Conservation (phyloP, 2,113 vertebrate genomes). For the Gnathonemus echidnorhynchus region DNA sequence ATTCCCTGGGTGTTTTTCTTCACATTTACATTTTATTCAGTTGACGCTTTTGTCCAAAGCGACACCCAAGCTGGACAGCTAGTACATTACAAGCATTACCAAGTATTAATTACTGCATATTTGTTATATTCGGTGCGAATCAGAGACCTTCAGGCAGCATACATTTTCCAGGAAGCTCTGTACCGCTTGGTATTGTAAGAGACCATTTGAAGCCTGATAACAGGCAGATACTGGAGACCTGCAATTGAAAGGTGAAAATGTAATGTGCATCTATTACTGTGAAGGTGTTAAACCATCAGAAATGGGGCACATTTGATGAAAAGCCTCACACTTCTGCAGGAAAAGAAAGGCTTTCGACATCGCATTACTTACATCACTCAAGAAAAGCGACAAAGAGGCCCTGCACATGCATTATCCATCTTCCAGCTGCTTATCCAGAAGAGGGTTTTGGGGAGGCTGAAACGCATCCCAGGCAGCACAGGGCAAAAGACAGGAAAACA, state of each 20-base stretch:
- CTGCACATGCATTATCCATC: not conserved
- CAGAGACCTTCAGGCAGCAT: not conserved
- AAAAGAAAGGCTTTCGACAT: not conserved
- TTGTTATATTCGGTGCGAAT: not conserved
- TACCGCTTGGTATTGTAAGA: not conserved
- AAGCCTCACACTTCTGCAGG: not conserved
- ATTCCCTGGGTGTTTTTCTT: not conserved
- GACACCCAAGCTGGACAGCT: not conserved
- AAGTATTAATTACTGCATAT: not conserved
- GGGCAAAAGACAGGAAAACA: not conserved
- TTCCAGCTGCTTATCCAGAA: not conserved
- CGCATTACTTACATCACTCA: not conserved
- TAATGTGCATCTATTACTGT: not conserved
- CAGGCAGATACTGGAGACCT: not conserved
- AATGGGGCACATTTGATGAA: conserved; percentile 1
- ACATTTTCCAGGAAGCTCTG: not conserved
- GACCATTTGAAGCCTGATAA: not conserved
- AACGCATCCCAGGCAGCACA: not conserved
- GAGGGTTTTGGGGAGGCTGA: not conserved
- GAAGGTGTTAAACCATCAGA: not conserved
- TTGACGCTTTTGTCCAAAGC: not conserved
- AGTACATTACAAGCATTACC: not conserved
- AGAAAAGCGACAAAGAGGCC: not conserved
- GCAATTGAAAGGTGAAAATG: not conserved
- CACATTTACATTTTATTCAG: not conserved